phyloP scores from a whole-genome alignment of 2,113 vertebrate genomes.

The Stercorarius parasiticus region DNA sequence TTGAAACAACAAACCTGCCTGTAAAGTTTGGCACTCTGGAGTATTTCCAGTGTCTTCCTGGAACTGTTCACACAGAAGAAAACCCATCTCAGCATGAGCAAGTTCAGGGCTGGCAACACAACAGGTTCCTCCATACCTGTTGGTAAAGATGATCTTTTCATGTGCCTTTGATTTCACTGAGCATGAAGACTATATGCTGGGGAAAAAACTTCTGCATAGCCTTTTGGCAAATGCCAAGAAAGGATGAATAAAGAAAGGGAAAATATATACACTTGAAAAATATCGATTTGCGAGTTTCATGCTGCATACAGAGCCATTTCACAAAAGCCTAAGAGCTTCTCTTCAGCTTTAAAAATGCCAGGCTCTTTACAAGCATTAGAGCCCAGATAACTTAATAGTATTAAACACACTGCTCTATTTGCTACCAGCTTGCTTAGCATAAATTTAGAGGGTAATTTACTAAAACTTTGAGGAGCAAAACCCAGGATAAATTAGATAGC shows the following conservation, averaged over 20 bases:
- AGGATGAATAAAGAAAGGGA: neutral
- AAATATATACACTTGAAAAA: neutral
- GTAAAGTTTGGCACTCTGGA: neutral
- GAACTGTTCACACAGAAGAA: neutral
- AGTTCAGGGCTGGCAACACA: neutral
- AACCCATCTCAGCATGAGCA: neutral
- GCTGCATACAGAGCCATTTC: neutral
- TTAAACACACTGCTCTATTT: neutral
- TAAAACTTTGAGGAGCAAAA: neutral
- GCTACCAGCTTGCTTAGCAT: neutral
- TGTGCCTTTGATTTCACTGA: fast-evolving
- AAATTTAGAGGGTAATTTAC: neutral
- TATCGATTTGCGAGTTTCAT: neutral
- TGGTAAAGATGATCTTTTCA: neutral
- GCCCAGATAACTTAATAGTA: neutral
- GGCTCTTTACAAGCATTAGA: neutral
- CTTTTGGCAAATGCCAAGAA: neutral
- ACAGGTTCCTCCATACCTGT: neutral
- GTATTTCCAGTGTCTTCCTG: neutral
- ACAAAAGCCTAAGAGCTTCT: neutral
- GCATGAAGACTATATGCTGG: neutral
- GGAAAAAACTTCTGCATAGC: neutral
- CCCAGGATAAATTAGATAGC: neutral
- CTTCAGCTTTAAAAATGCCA: neutral
- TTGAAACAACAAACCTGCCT: neutral